Conservation (phyloP, 1,140 invertebrate species). For the Dendrolimus kikuchii region DNA sequence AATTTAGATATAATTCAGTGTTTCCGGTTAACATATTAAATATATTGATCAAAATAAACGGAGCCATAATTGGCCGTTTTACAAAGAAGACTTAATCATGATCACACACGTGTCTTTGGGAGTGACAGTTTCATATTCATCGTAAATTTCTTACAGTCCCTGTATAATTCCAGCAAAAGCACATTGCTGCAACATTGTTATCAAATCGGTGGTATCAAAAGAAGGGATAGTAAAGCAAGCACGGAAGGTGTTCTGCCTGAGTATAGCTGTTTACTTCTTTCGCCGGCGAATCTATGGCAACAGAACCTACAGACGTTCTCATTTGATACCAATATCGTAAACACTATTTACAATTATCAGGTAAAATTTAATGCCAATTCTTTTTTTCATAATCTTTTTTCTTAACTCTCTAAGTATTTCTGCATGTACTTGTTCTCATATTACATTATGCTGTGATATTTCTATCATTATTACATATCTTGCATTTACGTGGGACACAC, state of each 20-base stretch:
- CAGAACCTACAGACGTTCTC: constrained; percentile 85
- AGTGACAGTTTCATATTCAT: neutral
- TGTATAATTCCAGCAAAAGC: constrained; percentile 68
- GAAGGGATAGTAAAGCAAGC: constrained; percentile 69
- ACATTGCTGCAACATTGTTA: constrained; percentile 88
- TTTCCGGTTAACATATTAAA: no score
- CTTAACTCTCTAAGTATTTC: no score
- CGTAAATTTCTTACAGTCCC: constrained; percentile 1
- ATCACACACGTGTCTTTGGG: no score
- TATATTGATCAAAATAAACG: no score
- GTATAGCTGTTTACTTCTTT: constrained; percentile 93
- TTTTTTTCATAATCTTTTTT: neutral
- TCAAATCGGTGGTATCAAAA: constrained; percentile 87
- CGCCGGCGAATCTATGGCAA: constrained; percentile 95
- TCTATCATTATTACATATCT: no score
- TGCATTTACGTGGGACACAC: no score
- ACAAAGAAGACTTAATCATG: no score
- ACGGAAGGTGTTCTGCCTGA: constrained; percentile 82
- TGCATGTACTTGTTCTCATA: no score
- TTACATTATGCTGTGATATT: no score
- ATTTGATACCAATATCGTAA: constrained; percentile 83
- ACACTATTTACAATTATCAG: constrained; percentile 87
- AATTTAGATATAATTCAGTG: no score
- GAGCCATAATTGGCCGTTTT: no score
- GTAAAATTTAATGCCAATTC: constrained; percentile 60